Evolutionary conservation across 2,113 vertebrate genomes (phyloP).

Genomic region (Callipepla squamata): DNA sequence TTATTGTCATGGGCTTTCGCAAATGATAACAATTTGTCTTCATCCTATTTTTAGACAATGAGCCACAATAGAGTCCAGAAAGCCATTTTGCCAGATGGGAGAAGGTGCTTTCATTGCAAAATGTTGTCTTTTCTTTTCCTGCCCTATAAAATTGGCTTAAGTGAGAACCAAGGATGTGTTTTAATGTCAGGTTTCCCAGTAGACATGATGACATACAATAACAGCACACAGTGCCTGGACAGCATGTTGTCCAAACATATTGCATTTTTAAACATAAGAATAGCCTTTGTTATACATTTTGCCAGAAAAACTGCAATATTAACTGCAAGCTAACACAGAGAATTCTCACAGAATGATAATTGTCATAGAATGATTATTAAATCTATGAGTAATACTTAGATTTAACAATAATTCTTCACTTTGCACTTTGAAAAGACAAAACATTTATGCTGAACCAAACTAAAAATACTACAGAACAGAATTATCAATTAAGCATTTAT

Average conservation of each 20-base stretch:
- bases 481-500: conserved; percentile 69
- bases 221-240: conserved; percentile 29
- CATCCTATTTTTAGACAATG: conserved; percentile 99
- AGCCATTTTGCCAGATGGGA: conserved; percentile 98
- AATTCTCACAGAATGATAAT: conserved; percentile 39
- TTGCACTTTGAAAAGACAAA: conserved; percentile 28
- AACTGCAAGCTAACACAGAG: neutral
- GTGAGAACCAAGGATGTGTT: conserved; percentile 86
- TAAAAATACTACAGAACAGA: conserved; percentile 63
- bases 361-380: neutral
- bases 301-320: neutral
- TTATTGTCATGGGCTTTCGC: conserved; percentile 99
- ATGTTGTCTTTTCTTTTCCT: conserved; percentile 86
- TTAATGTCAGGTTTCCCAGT: conserved; percentile 83
- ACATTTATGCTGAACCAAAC: conserved; percentile 65
- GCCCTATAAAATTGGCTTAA: conserved; percentile 87
- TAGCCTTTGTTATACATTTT: conserved; percentile 62
- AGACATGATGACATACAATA: conserved; percentile 77
- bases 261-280: conserved; percentile 55
- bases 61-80: conserved; percentile 94
- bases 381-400: neutral
- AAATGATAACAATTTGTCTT: conserved; percentile 99
- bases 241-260: conserved; percentile 60
- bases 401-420: conserved; percentile 18
- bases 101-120: conserved; percentile 90